Evolutionary conservation across 2,113 vertebrate species (phyloP), one percentile per base, ranked within the genome.

Genomic region (Campylorhamphus procurvoides): DNA sequence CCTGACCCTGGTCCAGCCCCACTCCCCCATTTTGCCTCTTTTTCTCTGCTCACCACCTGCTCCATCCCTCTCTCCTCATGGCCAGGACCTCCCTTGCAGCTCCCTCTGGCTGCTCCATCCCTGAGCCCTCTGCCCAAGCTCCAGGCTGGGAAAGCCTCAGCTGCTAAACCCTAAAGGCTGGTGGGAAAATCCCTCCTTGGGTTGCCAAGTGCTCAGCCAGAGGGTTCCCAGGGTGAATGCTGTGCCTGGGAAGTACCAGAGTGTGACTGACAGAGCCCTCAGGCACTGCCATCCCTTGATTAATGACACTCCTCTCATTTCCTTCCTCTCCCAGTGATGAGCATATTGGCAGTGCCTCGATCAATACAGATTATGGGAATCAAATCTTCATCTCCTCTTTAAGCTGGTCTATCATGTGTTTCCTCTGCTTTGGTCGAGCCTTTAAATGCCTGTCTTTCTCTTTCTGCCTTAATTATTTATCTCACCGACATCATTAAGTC

Each of bases 221-320:
- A 4, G 12, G 0, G 40, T 39, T 52, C 37, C 87, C 5, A 14
- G 46, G 18, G 33, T 4, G 49, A 47, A 18, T 4, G 2, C 63
- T 3, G 18, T 28, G 63, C 55, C 22, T 4, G 19, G 52, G 42
- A 1, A 39, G 47, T 0, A 17, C 25, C 3, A 1, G 64, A 35
- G 25, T 2, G 6, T 8, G 53, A 44, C 0, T 42, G 88, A 29
- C 62, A 4, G 28, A 49, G 75, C 83, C 74, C 88, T 46, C 2
- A 1, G 75, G 72, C 79, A 78, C 46, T 53, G 59, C 74, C 6
- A 0, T 3, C 1, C 14, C 4, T 25, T 63, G 58, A 73, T 84
- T 90, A 63, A 42, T 7, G 76, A 31, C 67, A 5, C 33, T 37
- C 42, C 47, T 24, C 60, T 37, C 5, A 0, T 46, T 44, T 50